phyloP scores from a whole-genome alignment of 2,113 vertebrate genomes.

The Plestiodon gilberti region DNA sequence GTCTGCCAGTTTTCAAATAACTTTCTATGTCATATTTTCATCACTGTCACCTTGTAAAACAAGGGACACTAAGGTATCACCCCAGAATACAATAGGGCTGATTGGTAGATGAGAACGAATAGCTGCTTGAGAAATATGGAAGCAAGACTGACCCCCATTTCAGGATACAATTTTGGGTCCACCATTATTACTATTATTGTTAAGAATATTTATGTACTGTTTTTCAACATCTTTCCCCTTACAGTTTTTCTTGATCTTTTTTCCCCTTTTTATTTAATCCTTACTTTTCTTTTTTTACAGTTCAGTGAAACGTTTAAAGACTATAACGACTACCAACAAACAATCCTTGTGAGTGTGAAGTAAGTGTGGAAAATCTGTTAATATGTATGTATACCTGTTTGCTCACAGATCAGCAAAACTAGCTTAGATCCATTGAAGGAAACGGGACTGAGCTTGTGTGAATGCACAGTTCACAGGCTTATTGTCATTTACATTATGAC shows the following conservation, averaged over 20 bases:
- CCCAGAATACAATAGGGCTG: background rate
- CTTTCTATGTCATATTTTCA: background rate
- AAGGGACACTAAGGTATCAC: background rate
- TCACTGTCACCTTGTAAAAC: background rate
- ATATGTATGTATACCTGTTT: background rate
- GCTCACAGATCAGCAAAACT: background rate
- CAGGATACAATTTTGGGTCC: background rate
- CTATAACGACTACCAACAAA: accelerated
- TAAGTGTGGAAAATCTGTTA: constrained; percentile 54
- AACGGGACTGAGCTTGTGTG: background rate
- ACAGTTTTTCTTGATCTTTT: background rate
- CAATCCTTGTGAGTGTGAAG: constrained; percentile 53
- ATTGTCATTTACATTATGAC: background rate
- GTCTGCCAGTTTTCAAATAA: background rate
- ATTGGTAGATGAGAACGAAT: background rate
- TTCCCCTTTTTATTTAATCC: background rate
- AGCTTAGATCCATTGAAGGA: background rate
- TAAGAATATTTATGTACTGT: too few species aligned
- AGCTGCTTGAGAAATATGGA: background rate
- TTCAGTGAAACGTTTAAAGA: accelerated
- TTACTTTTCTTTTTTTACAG: constrained; percentile 59
- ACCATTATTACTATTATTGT: background rate
- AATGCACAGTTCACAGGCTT: background rate
- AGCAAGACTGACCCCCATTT: background rate
- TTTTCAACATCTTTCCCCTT: background rate